Conservation (phyloP, 2,888 invertebrate species). For the Pseudeuparius sepicola region DNA sequence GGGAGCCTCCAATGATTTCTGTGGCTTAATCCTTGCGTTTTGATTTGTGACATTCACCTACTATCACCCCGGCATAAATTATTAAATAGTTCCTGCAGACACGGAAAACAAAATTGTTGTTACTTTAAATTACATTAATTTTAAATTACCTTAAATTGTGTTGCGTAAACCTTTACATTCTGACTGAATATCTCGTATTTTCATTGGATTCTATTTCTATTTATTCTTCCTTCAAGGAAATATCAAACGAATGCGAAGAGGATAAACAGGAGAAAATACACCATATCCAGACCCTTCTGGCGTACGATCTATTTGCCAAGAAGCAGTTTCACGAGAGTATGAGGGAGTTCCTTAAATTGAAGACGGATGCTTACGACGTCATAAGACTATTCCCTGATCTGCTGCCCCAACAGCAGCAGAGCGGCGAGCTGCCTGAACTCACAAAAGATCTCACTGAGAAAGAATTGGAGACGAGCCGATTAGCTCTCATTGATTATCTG, state of each 20-base stretch:
- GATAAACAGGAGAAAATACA: slow-evolving; percentile 73
- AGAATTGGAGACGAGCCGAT: slow-evolving; percentile 77
- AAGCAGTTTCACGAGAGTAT: slow-evolving; percentile 85
- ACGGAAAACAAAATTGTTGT: too few species aligned
- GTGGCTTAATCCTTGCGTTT: too few species aligned
- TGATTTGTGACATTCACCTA: too few species aligned
- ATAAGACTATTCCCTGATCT: slow-evolving; percentile 88
- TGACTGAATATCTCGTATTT: too few species aligned
- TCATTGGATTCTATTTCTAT: too few species aligned
- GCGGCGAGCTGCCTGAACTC: slow-evolving; percentile 36
- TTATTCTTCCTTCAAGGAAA: too few species aligned
- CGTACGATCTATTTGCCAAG: slow-evolving; percentile 82
- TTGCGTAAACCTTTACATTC: too few species aligned
- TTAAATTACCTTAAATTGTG: too few species aligned
- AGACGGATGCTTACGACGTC: slow-evolving; percentile 91
- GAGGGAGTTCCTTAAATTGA: slow-evolving; percentile 79
- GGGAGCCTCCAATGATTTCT: too few species aligned
- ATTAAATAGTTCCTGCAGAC: too few species aligned
- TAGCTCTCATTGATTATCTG: slow-evolving; percentile 84
- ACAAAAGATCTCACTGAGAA: slow-evolving; percentile 60
- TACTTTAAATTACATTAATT: too few species aligned
- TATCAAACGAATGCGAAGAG: slow-evolving; percentile 70
- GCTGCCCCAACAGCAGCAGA: slow-evolving; percentile 39
- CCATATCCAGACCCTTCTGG: slow-evolving; percentile 83
- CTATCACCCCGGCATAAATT: too few species aligned